Base-by-base conservation (phyloP, 37 sponge, comb jelly and placozoan genomes). In the Chondrosia reniformis region DNA sequence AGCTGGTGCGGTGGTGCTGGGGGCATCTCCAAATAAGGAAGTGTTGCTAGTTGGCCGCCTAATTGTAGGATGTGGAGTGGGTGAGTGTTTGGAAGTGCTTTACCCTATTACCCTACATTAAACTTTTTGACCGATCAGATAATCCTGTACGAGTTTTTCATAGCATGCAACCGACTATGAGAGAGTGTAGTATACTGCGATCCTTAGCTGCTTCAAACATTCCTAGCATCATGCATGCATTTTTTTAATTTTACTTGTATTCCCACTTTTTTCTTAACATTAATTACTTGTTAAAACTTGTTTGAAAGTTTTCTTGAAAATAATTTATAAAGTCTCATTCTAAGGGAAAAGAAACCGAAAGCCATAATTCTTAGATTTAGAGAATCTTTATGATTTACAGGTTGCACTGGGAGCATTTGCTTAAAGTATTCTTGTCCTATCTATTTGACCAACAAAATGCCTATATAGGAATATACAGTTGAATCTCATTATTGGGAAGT, bases 71-170 rank as follows among this genome's bases (percentile, higher is more conserved):
- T 19, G 89, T 6, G 97, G 93, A 1, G 76, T 93, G 22, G 72
- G 72, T 69, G 72, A 38, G 72, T 69, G 27, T 56, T 6, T 56
- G 3, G 7, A 24, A 28, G n/a, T 56, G n/a, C 27, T 56, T 6
- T 3, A 24, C 58, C 27, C 58, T 36, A 78, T 79, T 36, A 92
- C 54, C 89, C 86, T 63, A 74, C 91, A 25, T 95, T 95, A 36
- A 92, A 92, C 44, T 95, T 92, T 64, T 92, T 49, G 52, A 49
- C 52, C 52, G 15, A 49, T 15, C 52, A 49, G 15, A 49, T 49
- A 49, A 95, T 69, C 91, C 96, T 0, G 96, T 92, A 2, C 87
- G 91, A 1, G 89, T 95, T n/a, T 92, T 90, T 25, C 92, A 92
- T 4, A 89, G 92, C 58, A 85, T 95, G 76, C 49, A 92, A 41